phyloP scores from a whole-genome alignment of 1,140 invertebrate genomes.

The Oreohelix idahoensis region DNA sequence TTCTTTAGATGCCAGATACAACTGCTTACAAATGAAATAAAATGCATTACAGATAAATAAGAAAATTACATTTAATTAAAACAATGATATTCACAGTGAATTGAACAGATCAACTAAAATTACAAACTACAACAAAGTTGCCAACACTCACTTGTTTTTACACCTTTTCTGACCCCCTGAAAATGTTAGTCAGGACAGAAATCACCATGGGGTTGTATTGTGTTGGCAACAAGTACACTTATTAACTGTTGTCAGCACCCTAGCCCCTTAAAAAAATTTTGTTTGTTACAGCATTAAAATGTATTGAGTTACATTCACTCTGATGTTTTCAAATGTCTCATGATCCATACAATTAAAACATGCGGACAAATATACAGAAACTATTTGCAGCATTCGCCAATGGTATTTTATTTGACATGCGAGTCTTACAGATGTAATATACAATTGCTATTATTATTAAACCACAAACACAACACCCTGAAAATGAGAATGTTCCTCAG shows the following conservation, averaged over 20 bases:
- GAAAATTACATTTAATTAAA: slow-evolving; percentile 15
- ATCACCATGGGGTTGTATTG: no score
- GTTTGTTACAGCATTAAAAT: no score
- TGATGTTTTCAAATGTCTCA: not conserved
- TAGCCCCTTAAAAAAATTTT: no score
- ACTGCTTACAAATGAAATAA: not conserved
- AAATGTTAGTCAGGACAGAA: not conserved
- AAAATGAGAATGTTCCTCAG: slow-evolving; percentile 1
- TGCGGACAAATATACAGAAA: not conserved
- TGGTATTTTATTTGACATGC: not conserved
- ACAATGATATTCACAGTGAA: slow-evolving; percentile 34
- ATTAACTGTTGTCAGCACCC: no score
- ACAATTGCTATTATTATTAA: not conserved
- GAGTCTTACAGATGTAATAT: not conserved
- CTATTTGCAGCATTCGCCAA: not conserved
- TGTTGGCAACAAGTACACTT: no score
- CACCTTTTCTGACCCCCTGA: not conserved
- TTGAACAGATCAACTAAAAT: not conserved
- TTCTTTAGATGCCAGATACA: not conserved
- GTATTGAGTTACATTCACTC: no score
- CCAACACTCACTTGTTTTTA: not conserved
- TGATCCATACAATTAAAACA: not conserved
- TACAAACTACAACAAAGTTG: slow-evolving; percentile 12
- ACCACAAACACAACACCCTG: not conserved
- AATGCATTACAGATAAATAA: not conserved